These are phyloP conservation scores for Drosophila malerkotliana DNA, from an alignment of 1,140 invertebrate species.

Conservation along the genomic window DNA sequence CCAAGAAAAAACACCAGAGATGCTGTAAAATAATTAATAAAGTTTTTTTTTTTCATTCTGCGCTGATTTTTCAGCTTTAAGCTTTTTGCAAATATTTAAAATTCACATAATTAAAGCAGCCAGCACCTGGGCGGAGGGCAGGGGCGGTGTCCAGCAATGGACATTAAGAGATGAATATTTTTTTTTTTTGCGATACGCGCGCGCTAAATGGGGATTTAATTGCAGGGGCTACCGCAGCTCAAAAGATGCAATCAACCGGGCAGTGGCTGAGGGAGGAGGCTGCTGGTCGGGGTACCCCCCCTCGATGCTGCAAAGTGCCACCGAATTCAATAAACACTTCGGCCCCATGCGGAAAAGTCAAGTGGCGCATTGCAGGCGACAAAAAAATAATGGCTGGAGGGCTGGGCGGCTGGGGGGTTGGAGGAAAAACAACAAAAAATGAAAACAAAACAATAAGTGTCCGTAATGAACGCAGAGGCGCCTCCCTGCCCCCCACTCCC, in stretches of 20 bases:
- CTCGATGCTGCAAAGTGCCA: conserved; percentile 61
- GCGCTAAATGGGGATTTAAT: conserved; percentile 81
- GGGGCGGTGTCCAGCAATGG: conserved; percentile 1
- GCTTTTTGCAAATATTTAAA: conserved; percentile 82
- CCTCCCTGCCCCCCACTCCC: conserved; percentile 7
- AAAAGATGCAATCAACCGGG: conserved; percentile 69
- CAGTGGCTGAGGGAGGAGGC: not conserved
- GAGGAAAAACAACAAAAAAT: conserved; percentile 20
- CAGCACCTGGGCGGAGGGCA: conserved; percentile 5
- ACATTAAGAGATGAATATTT: conserved; percentile 74
- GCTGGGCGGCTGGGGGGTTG: too few species aligned
- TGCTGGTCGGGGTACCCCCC: not conserved
- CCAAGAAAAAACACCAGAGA: conserved; percentile 49
- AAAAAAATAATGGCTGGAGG: conserved; percentile 4
- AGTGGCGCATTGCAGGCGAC: conserved; percentile 68
- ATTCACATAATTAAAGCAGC: conserved; percentile 80
- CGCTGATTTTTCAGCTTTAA: conserved; percentile 74
- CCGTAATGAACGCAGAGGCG: conserved; percentile 63
- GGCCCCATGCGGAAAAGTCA: conserved; percentile 71
- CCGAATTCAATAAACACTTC: conserved; percentile 81
- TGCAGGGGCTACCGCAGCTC: conserved; percentile 72
- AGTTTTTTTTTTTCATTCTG: conserved; percentile 58
- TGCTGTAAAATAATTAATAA: conserved; percentile 82
- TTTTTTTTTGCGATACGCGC: conserved; percentile 66
- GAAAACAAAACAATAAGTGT: conserved; percentile 42